These are phyloP conservation scores for Ciconia boyciana DNA, from an alignment of 2,113 vertebrate genomes.

Conservation along the genomic window DNA sequence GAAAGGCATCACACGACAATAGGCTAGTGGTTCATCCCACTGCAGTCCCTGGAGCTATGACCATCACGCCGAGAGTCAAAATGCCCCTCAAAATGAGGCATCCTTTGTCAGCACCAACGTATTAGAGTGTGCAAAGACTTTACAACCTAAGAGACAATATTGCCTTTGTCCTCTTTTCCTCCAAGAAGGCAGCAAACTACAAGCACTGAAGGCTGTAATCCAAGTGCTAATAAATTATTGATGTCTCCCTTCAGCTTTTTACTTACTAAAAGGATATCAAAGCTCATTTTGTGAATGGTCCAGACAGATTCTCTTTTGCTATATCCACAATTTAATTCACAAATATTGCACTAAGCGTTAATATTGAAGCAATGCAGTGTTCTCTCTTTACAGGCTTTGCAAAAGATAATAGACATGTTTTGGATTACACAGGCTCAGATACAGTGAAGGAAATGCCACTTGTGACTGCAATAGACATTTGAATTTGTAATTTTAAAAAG, in stretches of 20 bases:
- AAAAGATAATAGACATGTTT: background rate
- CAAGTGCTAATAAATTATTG: conserved; percentile 62
- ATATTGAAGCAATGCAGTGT: background rate
- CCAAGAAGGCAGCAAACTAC: conserved; percentile 13
- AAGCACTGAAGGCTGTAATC: conserved; percentile 44
- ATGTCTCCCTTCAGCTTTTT: conserved; percentile 52
- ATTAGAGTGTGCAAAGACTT: background rate
- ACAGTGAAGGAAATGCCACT: background rate
- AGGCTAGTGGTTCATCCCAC: background rate
- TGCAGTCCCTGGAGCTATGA: background rate
- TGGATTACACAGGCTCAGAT: background rate
- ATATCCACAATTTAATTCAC: conserved; percentile 42
- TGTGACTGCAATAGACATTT: background rate
- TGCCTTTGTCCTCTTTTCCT: conserved; percentile 37
- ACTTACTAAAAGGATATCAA: conserved; percentile 61
- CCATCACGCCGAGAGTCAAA: background rate
- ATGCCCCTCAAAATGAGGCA: background rate
- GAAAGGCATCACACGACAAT: background rate
- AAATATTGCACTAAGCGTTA: background rate
- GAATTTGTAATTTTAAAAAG: background rate
- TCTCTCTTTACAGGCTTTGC: conserved; percentile 22
- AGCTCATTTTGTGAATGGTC: conserved; percentile 57
- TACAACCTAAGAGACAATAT: background rate
- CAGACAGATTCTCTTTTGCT: conserved; percentile 40
- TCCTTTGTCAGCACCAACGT: background rate